phyloP scores from a whole-genome alignment of 2,113 vertebrate species.

The Rhadina sibilatrix region DNA sequence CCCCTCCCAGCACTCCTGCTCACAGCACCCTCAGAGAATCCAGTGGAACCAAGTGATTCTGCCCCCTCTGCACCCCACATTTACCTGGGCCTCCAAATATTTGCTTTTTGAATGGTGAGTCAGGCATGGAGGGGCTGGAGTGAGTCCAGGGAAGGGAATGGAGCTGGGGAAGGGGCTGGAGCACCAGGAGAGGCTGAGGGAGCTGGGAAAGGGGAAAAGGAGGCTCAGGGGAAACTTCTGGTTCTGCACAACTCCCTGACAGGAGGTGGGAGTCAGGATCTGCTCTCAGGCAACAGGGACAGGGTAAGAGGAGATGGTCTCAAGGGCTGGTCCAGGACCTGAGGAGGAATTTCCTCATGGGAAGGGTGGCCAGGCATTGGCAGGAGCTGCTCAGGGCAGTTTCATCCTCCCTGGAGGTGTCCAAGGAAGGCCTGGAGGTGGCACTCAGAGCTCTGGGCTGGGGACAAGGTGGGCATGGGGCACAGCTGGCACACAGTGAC shows the following conservation, averaged over 20 bases:
- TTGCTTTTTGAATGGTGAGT: background rate
- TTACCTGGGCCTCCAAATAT: background rate
- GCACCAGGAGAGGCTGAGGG: background rate
- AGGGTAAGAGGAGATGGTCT: accelerated
- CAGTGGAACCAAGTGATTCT: background rate
- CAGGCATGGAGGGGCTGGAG: background rate
- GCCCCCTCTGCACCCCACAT: background rate
- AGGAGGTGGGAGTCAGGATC: background rate
- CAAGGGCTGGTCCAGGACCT: background rate
- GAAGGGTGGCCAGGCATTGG: background rate
- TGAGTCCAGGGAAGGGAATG: accelerated
- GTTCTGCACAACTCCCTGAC: background rate
- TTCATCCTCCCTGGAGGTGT: background rate
- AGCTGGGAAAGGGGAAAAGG: background rate
- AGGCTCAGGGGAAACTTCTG: background rate
- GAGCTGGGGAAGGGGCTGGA: background rate
- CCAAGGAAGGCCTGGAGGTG: background rate
- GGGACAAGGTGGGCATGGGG: background rate
- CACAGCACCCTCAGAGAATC: background rate
- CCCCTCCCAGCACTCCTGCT: background rate
- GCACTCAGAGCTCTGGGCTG: background rate
- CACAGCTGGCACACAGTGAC: background rate
- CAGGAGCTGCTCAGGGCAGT: background rate
- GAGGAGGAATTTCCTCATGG: background rate
- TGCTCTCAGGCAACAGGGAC: background rate